Evolutionary conservation across 1,140 invertebrate species (phyloP), one percentile per base, ranked within the genome.

Genomic region (Archegozetes longisetosus): DNA sequence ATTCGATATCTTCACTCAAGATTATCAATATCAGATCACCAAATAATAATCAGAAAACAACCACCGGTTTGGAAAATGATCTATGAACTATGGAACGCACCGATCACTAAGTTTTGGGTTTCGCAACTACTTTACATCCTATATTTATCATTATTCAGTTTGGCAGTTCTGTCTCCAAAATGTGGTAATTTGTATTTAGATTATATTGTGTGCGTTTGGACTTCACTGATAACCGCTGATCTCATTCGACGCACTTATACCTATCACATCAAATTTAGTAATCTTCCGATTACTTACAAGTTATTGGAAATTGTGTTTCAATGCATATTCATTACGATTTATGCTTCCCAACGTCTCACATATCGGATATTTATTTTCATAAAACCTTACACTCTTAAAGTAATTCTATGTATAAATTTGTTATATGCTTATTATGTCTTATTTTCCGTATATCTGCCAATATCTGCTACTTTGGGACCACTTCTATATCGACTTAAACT

Each of bases 401-500:
- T 68, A 1, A 55, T 68, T 17, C 26, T 66, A 17, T 67, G 67
- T 47, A 13, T 66, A 12, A 66, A 64, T 2, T 53, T 75, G 3
- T 61, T 75, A 1, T 74, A 71, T 63, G 73, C 73, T 64, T 75
- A 72, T 64, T 75, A 72, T 60, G 63, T 73, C 27, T 65, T 71
- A 14, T 66, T 74, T 47, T 67, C 66, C 24, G 68, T 71, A 6
- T 73, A 71, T 61, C 61, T 75, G 3, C 73, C 73, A 1, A 73
- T 75, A 32, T 73, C 71, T 54, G 71, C 70, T 12, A 74, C 71
- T 1, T 64, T 75, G 2, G 74, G 73, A 48, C 73, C 72, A 3
- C 68, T 74, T 61, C 59, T 75, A 0, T 70, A 74, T 52, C 67
- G 71, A 47, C 70, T 75, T 26, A 70, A 68, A 47, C 62, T 69